Evolutionary conservation across 2,797 vertebrate genomes (phyloP), one percentile per base, ranked within the genome.

Genomic region (Chrysocyon brachyurus): DNA sequence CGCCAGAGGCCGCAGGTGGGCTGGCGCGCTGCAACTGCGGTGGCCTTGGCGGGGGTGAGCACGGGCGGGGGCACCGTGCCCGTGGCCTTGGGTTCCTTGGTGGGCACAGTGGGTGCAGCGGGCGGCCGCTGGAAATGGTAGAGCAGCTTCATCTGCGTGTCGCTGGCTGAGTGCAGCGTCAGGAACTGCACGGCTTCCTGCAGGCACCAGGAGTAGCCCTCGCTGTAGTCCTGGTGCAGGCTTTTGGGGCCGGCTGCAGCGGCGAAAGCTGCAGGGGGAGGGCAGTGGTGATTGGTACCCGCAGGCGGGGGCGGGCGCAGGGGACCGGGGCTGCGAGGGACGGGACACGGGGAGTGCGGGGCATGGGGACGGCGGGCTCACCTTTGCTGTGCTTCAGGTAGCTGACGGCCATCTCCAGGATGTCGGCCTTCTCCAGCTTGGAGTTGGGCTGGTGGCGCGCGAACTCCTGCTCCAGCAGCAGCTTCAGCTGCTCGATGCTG

Each of bases 351-450:
- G 1, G n/a, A 19, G 24, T 49, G 59, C 22, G 31, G 3, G 24
- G 63, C 11, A 16, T 75, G n/a, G 57, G 0, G 75, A 16, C 8
- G 11, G 28, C 19, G 59, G 59, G 36, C 99, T 98, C 97, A 99
- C 98, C 96, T 92, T 95, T 99, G 98, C 98, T 97, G 94, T 92
- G 97, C 87, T 98, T 98, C 97, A 99, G 98, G 59, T 99, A 99
- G 97, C 98, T 98, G 97, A 99, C 99, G 0, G 99, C 99, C 99
- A 99, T 99, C 98, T 99, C 99, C 98, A 99, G 92, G 96, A 99
- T 99, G 98, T 99, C 99, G 0, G 99, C 99, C 98, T 99, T 99
- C 98, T 99, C 99, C 84, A 99, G 99, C 98, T 99, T 99, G 56
- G 99, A 99, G 97, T 99, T 99, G 54, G 99, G 99, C 96, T 98